phyloP scores from a whole-genome alignment of 2,113 vertebrate genomes.

The Lasiurus cinereus region DNA sequence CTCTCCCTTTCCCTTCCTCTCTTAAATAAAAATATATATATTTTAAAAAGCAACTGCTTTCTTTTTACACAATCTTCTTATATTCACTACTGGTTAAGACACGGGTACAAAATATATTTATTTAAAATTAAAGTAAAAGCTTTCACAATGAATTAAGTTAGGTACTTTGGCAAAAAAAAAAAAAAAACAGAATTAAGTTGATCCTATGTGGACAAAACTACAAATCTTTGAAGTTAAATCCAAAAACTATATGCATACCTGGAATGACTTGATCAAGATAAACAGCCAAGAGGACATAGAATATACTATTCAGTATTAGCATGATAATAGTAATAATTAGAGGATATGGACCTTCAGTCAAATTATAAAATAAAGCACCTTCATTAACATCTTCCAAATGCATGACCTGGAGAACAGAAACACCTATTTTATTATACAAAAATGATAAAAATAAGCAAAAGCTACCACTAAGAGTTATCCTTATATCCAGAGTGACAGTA shows the following conservation, averaged over 20 bases:
- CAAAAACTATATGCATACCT: constrained; percentile 85
- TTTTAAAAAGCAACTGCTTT: not conserved
- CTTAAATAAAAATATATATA: too few relatives aligned
- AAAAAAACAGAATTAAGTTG: not conserved
- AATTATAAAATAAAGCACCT: constrained; percentile 93
- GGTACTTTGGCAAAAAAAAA: not conserved
- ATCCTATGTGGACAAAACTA: not conserved
- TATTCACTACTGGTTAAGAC: not conserved
- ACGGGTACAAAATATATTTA: not conserved
- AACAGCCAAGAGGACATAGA: constrained; percentile 95
- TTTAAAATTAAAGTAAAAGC: constrained; percentile 14
- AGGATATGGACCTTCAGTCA: constrained; percentile 93
- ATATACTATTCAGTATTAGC: constrained; percentile 92
- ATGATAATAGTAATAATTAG: constrained; percentile 93
- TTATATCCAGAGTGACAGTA: not conserved
- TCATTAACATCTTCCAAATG: constrained; percentile 95
- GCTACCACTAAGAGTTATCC: not conserved
- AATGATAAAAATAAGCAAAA: constrained; percentile 31
- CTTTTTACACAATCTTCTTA: not conserved
- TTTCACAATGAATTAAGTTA: not conserved
- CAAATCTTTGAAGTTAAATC: constrained; percentile 53
- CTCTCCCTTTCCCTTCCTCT: too few relatives aligned
- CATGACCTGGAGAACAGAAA: constrained; percentile 92
- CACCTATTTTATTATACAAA: not conserved
- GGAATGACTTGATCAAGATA: constrained; percentile 99